phyloP scores from a whole-genome alignment of 2,113 vertebrate species.

The Tupaia chinensis region DNA sequence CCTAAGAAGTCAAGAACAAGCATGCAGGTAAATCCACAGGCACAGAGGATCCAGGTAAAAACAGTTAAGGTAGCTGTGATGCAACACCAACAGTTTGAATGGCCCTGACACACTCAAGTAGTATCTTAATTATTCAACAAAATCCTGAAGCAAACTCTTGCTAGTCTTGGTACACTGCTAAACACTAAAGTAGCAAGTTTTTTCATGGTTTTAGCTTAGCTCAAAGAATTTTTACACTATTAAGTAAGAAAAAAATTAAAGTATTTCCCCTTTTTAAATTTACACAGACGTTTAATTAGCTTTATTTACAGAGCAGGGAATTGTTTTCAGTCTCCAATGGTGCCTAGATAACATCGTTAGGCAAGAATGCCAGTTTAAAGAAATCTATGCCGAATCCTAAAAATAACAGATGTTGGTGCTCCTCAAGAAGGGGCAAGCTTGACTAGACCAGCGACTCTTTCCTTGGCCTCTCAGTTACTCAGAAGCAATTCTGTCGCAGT shows the following conservation, averaged over 20 bases:
- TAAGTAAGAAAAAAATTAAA: slow-evolving; percentile 94
- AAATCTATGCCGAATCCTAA: slow-evolving; percentile 94
- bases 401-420: slow-evolving; percentile 91
- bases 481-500: slow-evolving; percentile 98
- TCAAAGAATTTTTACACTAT: slow-evolving; percentile 94
- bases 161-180: slow-evolving; percentile 89
- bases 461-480: slow-evolving; percentile 95
- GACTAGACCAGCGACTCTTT: slow-evolving; percentile 87
- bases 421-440: slow-evolving; percentile 89
- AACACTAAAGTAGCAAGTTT: slow-evolving; percentile 89
- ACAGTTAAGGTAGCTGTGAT: slow-evolving; percentile 89
- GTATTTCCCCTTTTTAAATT: slow-evolving; percentile 94
- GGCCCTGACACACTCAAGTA: slow-evolving; percentile 87
- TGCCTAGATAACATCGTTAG: slow-evolving; percentile 91
- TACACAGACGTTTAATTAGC: slow-evolving; percentile 98
- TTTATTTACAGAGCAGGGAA: slow-evolving; percentile 96
- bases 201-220: slow-evolving; percentile 90
- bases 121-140: slow-evolving; percentile 87
- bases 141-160: slow-evolving; percentile 90
- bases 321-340: slow-evolving; percentile 92
- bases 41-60: slow-evolving; percentile 90
- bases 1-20: slow-evolving; percentile 90
- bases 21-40: slow-evolving; percentile 93
- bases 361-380: slow-evolving; percentile 91
- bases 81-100: slow-evolving; percentile 88